These are phyloP conservation scores for Drosophila funebris DNA, from an alignment of 1,140 invertebrate species.

Conservation along the genomic window DNA sequence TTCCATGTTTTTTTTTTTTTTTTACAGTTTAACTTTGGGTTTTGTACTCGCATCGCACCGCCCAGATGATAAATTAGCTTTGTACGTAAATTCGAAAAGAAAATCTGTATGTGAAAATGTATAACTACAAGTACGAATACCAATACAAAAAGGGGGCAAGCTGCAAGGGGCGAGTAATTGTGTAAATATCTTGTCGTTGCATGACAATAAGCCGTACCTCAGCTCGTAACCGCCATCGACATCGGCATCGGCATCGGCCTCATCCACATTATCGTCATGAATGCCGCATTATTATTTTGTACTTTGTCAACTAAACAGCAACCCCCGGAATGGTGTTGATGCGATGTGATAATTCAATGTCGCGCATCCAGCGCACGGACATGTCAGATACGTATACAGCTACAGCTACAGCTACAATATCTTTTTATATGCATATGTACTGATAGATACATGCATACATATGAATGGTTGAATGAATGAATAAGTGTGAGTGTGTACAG, in stretches of 20 bases:
- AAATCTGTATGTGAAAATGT: conserved; percentile 73
- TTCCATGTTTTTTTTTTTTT: conserved; percentile 40
- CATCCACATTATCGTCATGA: conserved; percentile 46
- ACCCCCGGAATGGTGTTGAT: conserved; percentile 42
- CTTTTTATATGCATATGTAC: conserved; percentile 54
- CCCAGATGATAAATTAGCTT: conserved; percentile 74
- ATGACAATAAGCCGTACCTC: conserved; percentile 66
- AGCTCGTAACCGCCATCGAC: neutral
- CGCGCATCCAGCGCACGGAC: conserved; percentile 64
- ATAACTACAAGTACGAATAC: conserved; percentile 26
- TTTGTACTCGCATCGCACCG: conserved; percentile 19
- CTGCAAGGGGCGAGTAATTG: conserved; percentile 46
- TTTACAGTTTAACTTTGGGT: conserved; percentile 59
- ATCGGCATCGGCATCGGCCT: neutral
- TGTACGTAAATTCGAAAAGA: conserved; percentile 78
- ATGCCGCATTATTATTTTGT: conserved; percentile 79
- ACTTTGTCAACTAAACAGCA: conserved; percentile 69
- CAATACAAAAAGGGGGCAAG: neutral
- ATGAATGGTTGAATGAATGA: neutral
- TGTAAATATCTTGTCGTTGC: conserved; percentile 78
- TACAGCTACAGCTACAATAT: conserved; percentile 76
- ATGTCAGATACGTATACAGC: conserved; percentile 55
- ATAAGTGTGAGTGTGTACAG: neutral
- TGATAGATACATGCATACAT: conserved; percentile 22
- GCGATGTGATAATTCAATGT: conserved; percentile 78